phyloP scores from a whole-genome alignment of 2,113 vertebrate species.

The Oenanthe oenanthe region DNA sequence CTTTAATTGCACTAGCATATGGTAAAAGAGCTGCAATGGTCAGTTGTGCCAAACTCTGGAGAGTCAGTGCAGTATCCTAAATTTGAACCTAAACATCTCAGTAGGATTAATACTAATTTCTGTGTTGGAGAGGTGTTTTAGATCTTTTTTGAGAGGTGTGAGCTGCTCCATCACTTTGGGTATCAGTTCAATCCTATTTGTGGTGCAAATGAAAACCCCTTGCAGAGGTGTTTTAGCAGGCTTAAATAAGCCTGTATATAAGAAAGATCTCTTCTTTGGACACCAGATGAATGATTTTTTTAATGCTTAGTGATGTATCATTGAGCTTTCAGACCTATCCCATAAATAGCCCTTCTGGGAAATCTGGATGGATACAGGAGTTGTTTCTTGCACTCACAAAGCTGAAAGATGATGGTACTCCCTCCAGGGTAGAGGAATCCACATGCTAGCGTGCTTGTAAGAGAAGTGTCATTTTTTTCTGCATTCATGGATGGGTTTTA shows the following conservation, averaged over 20 bases:
- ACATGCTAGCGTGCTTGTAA: background rate
- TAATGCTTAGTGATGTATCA: background rate
- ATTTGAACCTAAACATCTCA: background rate
- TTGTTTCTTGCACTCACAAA: background rate
- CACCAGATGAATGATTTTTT: background rate
- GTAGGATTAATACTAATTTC: background rate
- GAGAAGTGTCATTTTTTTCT: background rate
- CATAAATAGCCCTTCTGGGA: background rate
- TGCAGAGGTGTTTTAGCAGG: background rate
- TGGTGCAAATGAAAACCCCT: background rate
- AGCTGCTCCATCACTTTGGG: background rate
- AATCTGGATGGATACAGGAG: background rate
- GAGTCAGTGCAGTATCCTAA: background rate
- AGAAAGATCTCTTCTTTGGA: background rate
- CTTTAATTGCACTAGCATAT: background rate
- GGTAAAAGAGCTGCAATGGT: background rate
- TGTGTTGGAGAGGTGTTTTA: background rate
- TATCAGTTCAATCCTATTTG: background rate
- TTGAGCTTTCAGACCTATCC: background rate
- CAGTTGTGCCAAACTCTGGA: background rate
- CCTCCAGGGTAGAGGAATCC: background rate
- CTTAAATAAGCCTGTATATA: background rate
- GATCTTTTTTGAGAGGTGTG: background rate
- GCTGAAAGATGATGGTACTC: background rate
- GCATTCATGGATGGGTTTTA: rapidly evolving